phyloP scores from a whole-genome alignment of 2,113 vertebrate genomes.

The Promerops cafer region DNA sequence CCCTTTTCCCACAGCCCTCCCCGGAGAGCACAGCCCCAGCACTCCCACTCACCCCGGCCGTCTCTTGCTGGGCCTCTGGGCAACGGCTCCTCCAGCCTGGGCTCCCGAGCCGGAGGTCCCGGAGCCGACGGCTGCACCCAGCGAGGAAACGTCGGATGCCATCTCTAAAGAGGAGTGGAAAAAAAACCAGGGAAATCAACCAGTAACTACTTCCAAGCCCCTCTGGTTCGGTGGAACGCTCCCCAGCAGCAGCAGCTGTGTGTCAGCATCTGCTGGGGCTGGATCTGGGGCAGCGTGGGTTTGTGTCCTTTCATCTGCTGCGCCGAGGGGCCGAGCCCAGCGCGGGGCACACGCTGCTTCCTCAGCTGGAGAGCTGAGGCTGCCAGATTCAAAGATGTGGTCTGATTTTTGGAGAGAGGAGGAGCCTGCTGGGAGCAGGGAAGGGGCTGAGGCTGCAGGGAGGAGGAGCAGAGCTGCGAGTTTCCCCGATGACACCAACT shows the following conservation, averaged over 20 bases:
- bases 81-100: conserved; percentile 68
- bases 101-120: conserved; percentile 64
- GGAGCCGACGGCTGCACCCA: conserved; percentile 74
- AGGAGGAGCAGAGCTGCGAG: neutral
- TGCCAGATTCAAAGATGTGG: neutral
- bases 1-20: neutral
- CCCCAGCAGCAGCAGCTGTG: fast-evolving
- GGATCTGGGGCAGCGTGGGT: fast-evolving
- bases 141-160: conserved; percentile 77
- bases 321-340: neutral
- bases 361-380: neutral
- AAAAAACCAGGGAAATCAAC: neutral
- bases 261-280: neutral
- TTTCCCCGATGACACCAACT: neutral
- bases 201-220: fast-evolving
- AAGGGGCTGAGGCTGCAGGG: neutral
- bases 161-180: conserved; percentile 72
- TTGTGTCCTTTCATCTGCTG: neutral
- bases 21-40: too few species aligned
- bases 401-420: neutral
- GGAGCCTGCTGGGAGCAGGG: neutral
- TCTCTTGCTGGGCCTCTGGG: conserved; percentile 84
- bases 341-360: neutral
- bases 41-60: conserved; percentile 75
- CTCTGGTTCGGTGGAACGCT: fast-evolving